These are phyloP conservation scores for Trimorus sp. DNA, from an alignment of 2,888 invertebrate species.

Conservation along the genomic window DNA sequence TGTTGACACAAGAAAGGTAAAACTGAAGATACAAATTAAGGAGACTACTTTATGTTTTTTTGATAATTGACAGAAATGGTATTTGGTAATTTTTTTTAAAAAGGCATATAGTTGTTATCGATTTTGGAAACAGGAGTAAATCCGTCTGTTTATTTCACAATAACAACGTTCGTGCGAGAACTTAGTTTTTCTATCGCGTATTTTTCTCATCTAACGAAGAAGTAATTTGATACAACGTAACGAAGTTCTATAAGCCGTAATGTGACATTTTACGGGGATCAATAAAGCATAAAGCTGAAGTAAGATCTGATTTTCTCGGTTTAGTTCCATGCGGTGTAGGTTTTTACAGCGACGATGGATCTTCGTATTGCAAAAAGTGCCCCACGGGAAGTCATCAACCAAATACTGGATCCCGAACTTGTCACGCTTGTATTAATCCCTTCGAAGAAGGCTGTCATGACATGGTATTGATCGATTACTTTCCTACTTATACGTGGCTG, in stretches of 20 bases:
- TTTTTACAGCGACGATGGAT: constrained; percentile 75
- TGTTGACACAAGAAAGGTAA: too few relatives aligned
- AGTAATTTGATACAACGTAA: too few relatives aligned
- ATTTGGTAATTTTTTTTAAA: too few relatives aligned
- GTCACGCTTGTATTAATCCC: constrained; percentile 75
- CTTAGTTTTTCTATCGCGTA: too few relatives aligned
- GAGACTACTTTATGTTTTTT: too few relatives aligned
- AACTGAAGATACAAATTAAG: too few relatives aligned
- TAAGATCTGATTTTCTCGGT: constrained; percentile 54
- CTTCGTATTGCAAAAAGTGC: constrained; percentile 74
- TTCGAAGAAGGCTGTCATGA: constrained; percentile 74
- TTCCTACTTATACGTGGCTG: constrained; percentile 1
- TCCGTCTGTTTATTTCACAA: too few relatives aligned
- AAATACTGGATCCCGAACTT: constrained; percentile 72
- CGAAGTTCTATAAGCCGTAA: constrained; percentile 12
- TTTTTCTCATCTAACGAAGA: too few relatives aligned
- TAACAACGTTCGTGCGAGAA: too few relatives aligned
- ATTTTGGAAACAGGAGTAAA: too few relatives aligned
- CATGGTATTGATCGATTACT: constrained; percentile 70
- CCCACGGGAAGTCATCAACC: constrained; percentile 74
- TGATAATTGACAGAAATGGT: too few relatives aligned
- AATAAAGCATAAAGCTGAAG: constrained; percentile 42
- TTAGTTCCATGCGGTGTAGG: constrained; percentile 74
- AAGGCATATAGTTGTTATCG: too few relatives aligned
- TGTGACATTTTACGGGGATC: constrained; percentile 14